Conservation (phyloP, 2,113 vertebrate genomes). For the Lipophrys pholis region DNA sequence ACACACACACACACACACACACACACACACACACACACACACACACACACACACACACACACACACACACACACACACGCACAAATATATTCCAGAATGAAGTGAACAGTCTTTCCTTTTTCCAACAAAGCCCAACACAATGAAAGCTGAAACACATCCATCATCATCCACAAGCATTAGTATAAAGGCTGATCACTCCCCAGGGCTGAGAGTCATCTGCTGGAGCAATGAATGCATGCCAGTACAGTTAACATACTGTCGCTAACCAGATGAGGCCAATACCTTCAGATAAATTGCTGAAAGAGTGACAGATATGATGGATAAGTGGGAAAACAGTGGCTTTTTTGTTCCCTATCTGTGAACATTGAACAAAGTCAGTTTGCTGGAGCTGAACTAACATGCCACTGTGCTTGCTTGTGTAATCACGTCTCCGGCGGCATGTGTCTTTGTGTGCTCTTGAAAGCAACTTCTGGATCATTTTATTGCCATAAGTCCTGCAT, state of each 20-base stretch:
- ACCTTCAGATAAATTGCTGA: slow-evolving; percentile 69
- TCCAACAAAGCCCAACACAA: slow-evolving; percentile 50
- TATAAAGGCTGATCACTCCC: slow-evolving; percentile 72
- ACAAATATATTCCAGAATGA: slow-evolving; percentile 29
- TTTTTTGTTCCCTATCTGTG: slow-evolving; percentile 59
- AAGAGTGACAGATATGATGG: slow-evolving; percentile 57
- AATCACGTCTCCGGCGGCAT: slow-evolving; percentile 47
- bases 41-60: too few species aligned
- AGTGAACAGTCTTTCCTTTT: slow-evolving; percentile 38
- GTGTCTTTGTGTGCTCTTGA: slow-evolving; percentile 54
- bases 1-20: too few species aligned
- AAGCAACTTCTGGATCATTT: slow-evolving; percentile 66
- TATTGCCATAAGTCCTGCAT: slow-evolving; percentile 68
- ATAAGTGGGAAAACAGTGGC: slow-evolving; percentile 56
- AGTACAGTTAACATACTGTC: slow-evolving; percentile 73
- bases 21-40: too few species aligned
- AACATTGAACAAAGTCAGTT: slow-evolving; percentile 47
- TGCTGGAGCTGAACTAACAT: slow-evolving; percentile 43
- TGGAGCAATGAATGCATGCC: slow-evolving; percentile 69
- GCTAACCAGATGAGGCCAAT: slow-evolving; percentile 74
- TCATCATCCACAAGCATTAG: slow-evolving; percentile 71
- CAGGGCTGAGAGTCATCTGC: slow-evolving; percentile 51
- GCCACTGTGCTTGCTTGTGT: slow-evolving; percentile 45
- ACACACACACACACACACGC: too few species aligned
- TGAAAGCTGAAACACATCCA: slow-evolving; percentile 65